Evolutionary conservation across 2,797 vertebrate species (phyloP).

Genomic region (Siniperca scherzeri): DNA sequence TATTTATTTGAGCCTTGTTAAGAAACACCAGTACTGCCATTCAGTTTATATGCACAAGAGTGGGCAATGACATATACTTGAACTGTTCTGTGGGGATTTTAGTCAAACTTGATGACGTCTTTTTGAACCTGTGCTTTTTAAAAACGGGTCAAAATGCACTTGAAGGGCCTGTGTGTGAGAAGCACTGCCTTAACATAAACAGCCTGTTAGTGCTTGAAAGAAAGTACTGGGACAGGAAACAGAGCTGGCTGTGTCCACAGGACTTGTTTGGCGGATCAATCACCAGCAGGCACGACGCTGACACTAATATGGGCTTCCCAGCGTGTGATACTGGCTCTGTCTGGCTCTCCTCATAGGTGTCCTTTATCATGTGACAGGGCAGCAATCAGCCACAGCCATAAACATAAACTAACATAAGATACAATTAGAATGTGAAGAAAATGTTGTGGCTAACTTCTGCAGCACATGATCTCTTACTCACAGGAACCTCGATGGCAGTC

Average conservation of each 20-base stretch:
- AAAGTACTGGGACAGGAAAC: neutral
- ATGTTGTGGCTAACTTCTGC: neutral
- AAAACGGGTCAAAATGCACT: neutral
- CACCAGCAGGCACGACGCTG: conserved; percentile 27
- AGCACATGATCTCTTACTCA: neutral
- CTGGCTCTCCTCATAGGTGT: conserved; percentile 32
- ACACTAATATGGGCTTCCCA: conserved; percentile 47
- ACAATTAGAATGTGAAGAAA: conserved; percentile 25
- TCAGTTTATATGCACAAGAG: neutral
- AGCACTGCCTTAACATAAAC: conserved; percentile 13
- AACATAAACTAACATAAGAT: conserved; percentile 27
- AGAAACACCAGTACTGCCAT: neutral
- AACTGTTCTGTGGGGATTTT: neutral
- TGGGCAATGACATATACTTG: neutral
- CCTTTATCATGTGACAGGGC: conserved; percentile 34
- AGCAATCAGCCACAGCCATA: conserved; percentile 17
- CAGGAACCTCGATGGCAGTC: neutral
- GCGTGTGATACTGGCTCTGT: conserved; percentile 34
- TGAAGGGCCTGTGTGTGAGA: neutral
- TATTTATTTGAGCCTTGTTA: neutral
- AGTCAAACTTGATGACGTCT: neutral
- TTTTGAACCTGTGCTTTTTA: conserved; percentile 1
- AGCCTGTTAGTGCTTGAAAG: conserved; percentile 11
- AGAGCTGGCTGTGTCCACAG: conserved; percentile 24
- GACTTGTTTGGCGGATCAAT: conserved; percentile 47